Evolutionary conservation across 2,113 vertebrate species (phyloP), one percentile per base, ranked within the genome.

Genomic region (Tachysurus fulvidraco): DNA sequence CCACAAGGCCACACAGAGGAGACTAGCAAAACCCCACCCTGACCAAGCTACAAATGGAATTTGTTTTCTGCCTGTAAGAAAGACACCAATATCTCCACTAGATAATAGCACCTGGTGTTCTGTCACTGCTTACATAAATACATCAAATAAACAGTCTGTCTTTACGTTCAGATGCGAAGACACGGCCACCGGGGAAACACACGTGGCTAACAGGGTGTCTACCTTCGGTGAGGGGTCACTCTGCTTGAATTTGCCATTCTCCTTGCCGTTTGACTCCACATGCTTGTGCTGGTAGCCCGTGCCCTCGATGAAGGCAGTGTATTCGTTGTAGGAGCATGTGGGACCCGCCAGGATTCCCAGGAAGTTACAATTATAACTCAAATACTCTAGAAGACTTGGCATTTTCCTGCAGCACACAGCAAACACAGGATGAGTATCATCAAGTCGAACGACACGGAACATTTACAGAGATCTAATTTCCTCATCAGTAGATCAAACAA

Each of bases 331-430:
- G 86, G 98, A 98, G 95, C 96, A 99, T 54, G 97, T 96, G 1
- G 98, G 98, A 71, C 98, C 98, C 0, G 97, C 97, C 94, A 99
- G 95, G 94, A 99, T 98, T 85, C 98, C 97, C 98, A 99, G 97
- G 95, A 99, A 99, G 96, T 99, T 99, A 93, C 97, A 99, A 94
- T 96, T 99, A 94, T 99, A 99, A 93, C 98, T 99, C 89, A 99
- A 92, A 93, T 98, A 98, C 93, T 99, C 98, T 94, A 99, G 94
- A 76, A 97, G 94, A 93, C 97, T 99, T 85, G 98, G 98, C 97
- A 98, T 98, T 92, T 95, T 96, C 93, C 98, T 99, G 94, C 3
- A 94, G 91, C 85, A 94, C 88, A 55, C 69, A 44, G 8, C 88
- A 91, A 79, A 86, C 85, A 0, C 88, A 94, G 87, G 93, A 91